A percentile compares a stretch with the other conserved stretches of the same genome.
Conservation (phyloP, 2,888 invertebrate genomes). For the Heliconius erato region DNA sequence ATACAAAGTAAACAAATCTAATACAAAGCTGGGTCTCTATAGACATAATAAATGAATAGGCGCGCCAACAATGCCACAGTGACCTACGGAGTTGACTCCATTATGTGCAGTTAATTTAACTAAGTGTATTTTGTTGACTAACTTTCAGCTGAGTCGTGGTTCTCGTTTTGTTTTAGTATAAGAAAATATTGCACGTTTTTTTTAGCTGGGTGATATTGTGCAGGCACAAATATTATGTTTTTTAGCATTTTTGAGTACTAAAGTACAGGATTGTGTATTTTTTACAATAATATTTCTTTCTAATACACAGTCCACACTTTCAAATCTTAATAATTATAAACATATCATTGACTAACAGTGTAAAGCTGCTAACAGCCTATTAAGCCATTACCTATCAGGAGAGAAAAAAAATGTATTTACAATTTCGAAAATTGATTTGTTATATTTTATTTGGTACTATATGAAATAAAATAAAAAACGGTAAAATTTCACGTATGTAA, state of each 20-base stretch:
- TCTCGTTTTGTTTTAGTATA: neutral
- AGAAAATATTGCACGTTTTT: neutral
- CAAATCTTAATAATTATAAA: neutral
- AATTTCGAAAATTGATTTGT: no score
- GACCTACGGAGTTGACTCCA: slow-evolving; percentile 60
- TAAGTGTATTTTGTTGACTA: slow-evolving; percentile 30
- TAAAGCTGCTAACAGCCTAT: no score
- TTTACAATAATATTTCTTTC: neutral
- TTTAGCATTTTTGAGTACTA: neutral
- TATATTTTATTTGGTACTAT: no score
- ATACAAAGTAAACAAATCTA: slow-evolving; percentile 38
- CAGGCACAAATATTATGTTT: no score
- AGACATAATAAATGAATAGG: slow-evolving; percentile 50
- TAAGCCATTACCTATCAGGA: no score
- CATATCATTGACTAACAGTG: neutral
- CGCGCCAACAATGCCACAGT: slow-evolving; percentile 67
- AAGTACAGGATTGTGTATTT: neutral
- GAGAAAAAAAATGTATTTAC: no score
- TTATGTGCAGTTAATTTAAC: slow-evolving; percentile 50
- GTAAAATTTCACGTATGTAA: no score
- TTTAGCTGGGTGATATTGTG: no score
- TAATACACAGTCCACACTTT: neutral
- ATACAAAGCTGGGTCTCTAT: slow-evolving; percentile 45
- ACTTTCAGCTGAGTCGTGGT: slow-evolving; percentile 16
- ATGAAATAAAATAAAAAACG: no score